Base-by-base conservation (phyloP, 2,113 vertebrate species). In the Macquaria ambigua region DNA sequence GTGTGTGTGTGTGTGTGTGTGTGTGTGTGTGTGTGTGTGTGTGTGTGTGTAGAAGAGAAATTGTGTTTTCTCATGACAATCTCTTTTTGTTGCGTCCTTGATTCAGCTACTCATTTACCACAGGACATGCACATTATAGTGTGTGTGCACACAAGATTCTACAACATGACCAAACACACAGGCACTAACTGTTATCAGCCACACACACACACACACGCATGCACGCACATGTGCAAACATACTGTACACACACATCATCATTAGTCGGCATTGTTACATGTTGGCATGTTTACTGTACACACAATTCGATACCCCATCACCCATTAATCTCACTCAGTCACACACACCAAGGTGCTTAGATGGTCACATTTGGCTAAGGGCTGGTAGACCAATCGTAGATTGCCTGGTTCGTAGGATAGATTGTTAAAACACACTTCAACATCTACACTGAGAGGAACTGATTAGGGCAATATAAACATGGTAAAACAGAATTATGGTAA, bases 61-160 rank as follows among this genome's bases (percentile, higher is more conserved):
- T 16, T 0, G 21, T 37, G 25, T 55, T 82, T 84, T 84, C 71
- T 78, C 87, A 85, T 72, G 53, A 48, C 21, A 23, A 34, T 37
- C 48, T 48, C 67, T 67, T 82, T 34, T 21, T n/a, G 50, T 70
- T 9, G 31, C 15, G 6, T 69, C 82, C 64, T 82, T 82, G 63
- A 88, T 73, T 86, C 66, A 58, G 89, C 76, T 84, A 86, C 82
- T 93, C 81, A 92, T 90, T 91, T 80, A 81, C 81, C 69, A 79
- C 68, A 68, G 71, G 79, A 18, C 55, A 56, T 58, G 70, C 53
- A 66, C 83, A 61, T 70, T 59, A 62, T 8, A 41, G n/a, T 52
- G 64, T 79, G 64, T 79, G 74, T 59, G 56, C 41, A 76, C 34
- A 63, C 55, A 59, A 18, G 71, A 62, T 64, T 73, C 70, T 43